Evolutionary conservation across 2,888 invertebrate species (phyloP).

Genomic region (Emesis russula): DNA sequence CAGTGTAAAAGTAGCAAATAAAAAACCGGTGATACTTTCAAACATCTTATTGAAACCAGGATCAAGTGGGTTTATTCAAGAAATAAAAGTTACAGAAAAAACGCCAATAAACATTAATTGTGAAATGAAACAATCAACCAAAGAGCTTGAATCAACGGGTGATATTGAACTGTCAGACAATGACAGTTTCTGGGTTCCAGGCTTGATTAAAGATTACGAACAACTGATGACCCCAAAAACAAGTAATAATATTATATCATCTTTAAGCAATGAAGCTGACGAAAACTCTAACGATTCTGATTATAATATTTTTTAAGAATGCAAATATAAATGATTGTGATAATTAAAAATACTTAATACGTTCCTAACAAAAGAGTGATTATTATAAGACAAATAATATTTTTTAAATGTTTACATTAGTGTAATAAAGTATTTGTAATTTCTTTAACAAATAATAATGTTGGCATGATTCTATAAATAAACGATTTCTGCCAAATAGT

Average conservation of each 20-base stretch:
- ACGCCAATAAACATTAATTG: neutral
- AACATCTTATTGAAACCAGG: neutral
- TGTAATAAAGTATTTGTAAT: neutral
- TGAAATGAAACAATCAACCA: no score
- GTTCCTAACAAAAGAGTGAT: neutral
- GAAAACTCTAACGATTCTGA: slow-evolving; percentile 4
- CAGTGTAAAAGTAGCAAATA: no score
- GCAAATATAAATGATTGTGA: neutral
- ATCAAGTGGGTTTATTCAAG: neutral
- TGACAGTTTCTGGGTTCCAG: slow-evolving; percentile 8
- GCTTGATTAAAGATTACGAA: neutral
- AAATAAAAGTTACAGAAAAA: neutral
- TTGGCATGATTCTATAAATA: no score
- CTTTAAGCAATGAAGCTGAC: neutral
- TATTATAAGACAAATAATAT: neutral
- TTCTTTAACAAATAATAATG: no score
- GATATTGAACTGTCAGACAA: neutral
- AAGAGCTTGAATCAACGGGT: neutral
- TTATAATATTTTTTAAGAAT: neutral
- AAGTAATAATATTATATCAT: neutral
- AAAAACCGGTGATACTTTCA: neutral
- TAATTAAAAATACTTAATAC: neutral
- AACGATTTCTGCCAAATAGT: no score
- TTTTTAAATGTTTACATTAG: neutral
- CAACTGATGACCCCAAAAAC: neutral